A percentile compares a stretch with the other conserved stretches of the same genome.
Evolutionary conservation across 2,113 vertebrate species (phyloP).

Genomic region (Gallinago media): DNA sequence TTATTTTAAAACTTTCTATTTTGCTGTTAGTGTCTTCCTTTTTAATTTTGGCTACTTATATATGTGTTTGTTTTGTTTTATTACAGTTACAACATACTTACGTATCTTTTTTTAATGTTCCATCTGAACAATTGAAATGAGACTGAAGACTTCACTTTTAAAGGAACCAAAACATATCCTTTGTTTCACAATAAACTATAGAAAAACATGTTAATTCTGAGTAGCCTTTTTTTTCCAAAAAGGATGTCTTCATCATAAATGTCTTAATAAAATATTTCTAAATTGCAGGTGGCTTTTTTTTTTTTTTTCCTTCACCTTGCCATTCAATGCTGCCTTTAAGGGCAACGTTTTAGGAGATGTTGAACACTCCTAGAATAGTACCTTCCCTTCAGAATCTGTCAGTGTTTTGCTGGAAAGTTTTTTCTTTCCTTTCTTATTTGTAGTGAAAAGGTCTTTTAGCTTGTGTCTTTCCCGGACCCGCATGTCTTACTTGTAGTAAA

Average conservation of each 20-base stretch:
- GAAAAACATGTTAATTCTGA: not conserved
- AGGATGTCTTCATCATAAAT: not conserved
- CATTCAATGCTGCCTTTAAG: not conserved
- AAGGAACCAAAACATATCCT: conserved; percentile 99
- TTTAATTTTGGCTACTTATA: not conserved
- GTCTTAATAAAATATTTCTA: not conserved
- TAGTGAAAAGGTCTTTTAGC: not conserved
- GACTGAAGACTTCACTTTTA: conserved; percentile 90
- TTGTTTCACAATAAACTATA: conserved; percentile 38
- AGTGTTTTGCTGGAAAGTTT: not conserved
- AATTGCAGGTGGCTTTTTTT: not conserved
- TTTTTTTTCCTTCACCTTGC: not conserved
- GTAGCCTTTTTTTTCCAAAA: not conserved
- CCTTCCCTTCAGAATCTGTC: not conserved
- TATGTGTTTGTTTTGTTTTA: not conserved
- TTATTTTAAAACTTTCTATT: not conserved
- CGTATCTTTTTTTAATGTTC: not conserved
- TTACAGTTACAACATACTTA: not conserved
- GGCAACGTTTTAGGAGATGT: rapidly evolving
- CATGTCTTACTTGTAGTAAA: not conserved
- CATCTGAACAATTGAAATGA: conserved; percentile 77
- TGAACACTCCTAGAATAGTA: not conserved
- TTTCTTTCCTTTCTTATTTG: not conserved
- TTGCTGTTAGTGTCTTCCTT: not conserved
- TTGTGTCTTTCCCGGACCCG: not conserved